Conservation (phyloP, 2,113 vertebrate genomes). For the Cervus canadensis region DNA sequence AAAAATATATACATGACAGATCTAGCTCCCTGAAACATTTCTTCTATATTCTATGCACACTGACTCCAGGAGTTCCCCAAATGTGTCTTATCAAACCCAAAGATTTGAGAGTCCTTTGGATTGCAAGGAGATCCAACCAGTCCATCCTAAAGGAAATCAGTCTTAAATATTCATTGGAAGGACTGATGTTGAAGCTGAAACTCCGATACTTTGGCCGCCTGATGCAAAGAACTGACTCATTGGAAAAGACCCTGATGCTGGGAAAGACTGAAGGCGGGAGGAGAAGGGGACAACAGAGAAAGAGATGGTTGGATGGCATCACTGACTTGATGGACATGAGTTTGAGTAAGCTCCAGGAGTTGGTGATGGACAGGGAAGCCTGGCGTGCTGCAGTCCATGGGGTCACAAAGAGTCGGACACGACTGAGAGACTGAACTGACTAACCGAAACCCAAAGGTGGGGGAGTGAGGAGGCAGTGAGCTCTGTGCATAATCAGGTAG, state of each 20-base stretch:
- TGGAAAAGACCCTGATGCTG: background rate
- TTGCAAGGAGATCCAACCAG: background rate
- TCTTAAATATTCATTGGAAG: background rate
- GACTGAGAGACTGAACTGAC: background rate
- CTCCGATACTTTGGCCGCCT: background rate
- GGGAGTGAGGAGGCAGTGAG: too few species aligned
- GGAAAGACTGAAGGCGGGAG: background rate
- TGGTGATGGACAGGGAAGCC: background rate
- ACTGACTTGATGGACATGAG: background rate
- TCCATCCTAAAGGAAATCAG: background rate
- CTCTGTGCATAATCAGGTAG: background rate
- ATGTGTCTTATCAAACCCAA: background rate
- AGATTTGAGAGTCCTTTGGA: background rate
- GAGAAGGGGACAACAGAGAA: background rate
- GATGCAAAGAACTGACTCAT: background rate
- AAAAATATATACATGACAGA: background rate
- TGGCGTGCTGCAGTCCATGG: background rate
- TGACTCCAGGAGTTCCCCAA: background rate
- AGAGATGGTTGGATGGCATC: background rate
- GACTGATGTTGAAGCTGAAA: background rate
- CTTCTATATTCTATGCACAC: background rate
- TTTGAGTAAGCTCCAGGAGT: background rate
- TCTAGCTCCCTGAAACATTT: background rate
- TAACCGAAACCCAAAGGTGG: background rate
- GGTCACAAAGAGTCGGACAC: fast-evolving